A percentile compares a stretch with the other conserved stretches of the same genome.
These are phyloP conservation scores for Hydrozoanthus gracilis DNA, from an alignment of 92 coral and sea anemone species.

Conservation along the genomic window DNA sequence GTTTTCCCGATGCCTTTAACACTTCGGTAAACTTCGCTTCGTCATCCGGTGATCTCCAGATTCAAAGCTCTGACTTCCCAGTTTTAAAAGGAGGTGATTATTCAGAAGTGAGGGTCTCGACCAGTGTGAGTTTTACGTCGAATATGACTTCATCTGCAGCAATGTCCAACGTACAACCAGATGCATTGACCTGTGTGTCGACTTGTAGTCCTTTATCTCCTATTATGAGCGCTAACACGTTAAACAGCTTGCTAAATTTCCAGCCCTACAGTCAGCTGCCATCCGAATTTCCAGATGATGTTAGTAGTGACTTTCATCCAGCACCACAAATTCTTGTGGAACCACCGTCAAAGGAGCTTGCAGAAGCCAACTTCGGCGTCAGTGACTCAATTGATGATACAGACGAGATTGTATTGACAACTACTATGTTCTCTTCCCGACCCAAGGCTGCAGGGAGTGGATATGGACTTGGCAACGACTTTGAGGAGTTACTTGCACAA, in stretches of 20 bases:
- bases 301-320: slow-evolving; percentile 10
- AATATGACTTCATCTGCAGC: slow-evolving; percentile 7
- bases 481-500: slow-evolving; percentile 85
- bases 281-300: slow-evolving; percentile 3
- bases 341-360: slow-evolving; percentile 20
- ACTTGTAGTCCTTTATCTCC: slow-evolving; percentile 37
- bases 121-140: slow-evolving; percentile 2
- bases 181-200: slow-evolving; percentile 20
- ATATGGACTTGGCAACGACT: slow-evolving; percentile 92
- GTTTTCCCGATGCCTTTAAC: slow-evolving; percentile 20
- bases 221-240: slow-evolving; percentile 39
- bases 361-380: slow-evolving; percentile 1
- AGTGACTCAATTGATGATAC: slow-evolving; percentile 40
- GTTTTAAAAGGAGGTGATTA: slow-evolving; percentile 14
- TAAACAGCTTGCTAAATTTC: slow-evolving; percentile 22
- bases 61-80: slow-evolving; percentile 21
- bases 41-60: slow-evolving; percentile 3
- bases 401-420: slow-evolving; percentile 71
- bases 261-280: slow-evolving; percentile 29
- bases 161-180: slow-evolving; percentile 12
- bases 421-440: slow-evolving; percentile 68
- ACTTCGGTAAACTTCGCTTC: no score
- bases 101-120: not conserved
- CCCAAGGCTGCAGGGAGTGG: slow-evolving; percentile 92
- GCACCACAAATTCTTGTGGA: slow-evolving; percentile 3